Evolutionary conservation across 2,797 vertebrate species (phyloP), one percentile per base, ranked within the genome.

Genomic region (Brachymystax lenok): DNA sequence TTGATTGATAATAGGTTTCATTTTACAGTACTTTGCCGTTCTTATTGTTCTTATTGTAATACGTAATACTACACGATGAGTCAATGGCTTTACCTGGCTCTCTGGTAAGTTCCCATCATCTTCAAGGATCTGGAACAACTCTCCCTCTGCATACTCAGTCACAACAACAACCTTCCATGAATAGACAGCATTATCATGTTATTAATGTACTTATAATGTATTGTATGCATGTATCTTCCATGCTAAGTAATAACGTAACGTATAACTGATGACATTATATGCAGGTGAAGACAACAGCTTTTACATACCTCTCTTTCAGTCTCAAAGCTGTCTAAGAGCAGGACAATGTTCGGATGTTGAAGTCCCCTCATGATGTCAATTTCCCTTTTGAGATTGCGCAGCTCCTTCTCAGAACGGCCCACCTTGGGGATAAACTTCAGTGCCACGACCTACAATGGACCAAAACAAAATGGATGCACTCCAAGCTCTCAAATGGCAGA

Each of bases 401-500:
- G 91, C 84, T 99, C 97, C 84, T 97, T 98, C 69, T 98, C 95
- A n/a, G 97, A 96, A 0, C 96, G 95, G 4, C 96, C 96, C 77
- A 96, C 75, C 84, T 98, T 99, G 7, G 96, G 96, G 82, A 99
- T 99, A 87, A 99, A 99, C 88, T 99, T 99, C 67, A 99, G 89
- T 46, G 98, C 98, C 77, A 99, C 96, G 59, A 98, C 95, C 98
- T 99, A 77, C 66, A 10, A 69, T 73, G 84, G 12, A 75, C 19
- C 78, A 1, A 75, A 16, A 14, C n/a, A 17, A 51, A 30, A 72
- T 69, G 19, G 12, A 40, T 12, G 14, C 56, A 69, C 59, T 27
- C 3, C 2, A 70, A 19, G 40, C 3, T 70, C 14, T 50, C 21
- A 12, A 19, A 46, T 24, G 33, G 12, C 40, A 70, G 21, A 13